Conservation (phyloP, 1,140 invertebrate species). For the Hyles vespertilio region DNA sequence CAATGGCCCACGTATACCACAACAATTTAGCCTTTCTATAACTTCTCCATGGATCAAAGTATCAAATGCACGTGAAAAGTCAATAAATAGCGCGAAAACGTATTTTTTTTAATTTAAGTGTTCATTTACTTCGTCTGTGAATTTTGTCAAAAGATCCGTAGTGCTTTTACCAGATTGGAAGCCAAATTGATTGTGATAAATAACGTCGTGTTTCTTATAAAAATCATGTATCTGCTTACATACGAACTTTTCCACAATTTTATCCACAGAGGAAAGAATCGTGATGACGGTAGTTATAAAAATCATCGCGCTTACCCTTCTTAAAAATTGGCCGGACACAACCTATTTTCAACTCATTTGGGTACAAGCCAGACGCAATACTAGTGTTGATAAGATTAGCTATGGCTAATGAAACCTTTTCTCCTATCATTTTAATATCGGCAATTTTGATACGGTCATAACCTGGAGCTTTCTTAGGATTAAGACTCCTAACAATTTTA, state of each 20-base stretch:
- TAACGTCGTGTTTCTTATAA: conserved; percentile 25
- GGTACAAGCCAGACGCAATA: conserved; percentile 19
- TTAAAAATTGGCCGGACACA: conserved; percentile 31
- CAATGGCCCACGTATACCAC: too few species aligned
- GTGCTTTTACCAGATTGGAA: too few species aligned
- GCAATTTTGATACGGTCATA: conserved; percentile 20
- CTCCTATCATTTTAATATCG: conserved; percentile 19
- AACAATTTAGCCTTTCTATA: too few species aligned
- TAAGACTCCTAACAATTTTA: conserved; percentile 26
- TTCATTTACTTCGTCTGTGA: too few species aligned
- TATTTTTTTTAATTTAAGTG: too few species aligned
- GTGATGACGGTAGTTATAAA: conserved; percentile 33
- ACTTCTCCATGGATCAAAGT: too few species aligned
- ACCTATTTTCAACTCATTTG: conserved; percentile 23
- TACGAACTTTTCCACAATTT: conserved; percentile 34
- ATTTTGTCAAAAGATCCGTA: too few species aligned
- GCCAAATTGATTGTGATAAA: neutral
- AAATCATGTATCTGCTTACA: conserved; percentile 29
- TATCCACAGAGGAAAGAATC: conserved; percentile 28
- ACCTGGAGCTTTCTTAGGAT: conserved; percentile 26
- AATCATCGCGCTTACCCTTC: conserved; percentile 26
- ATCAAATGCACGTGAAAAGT: too few species aligned
- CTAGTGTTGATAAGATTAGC: conserved; percentile 26
- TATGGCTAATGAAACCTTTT: conserved; percentile 15
- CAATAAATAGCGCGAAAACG: too few species aligned